Evolutionary conservation across 2,797 vertebrate species (phyloP), one percentile per base, ranked within the genome.

Genomic region (Caiman crocodilus): DNA sequence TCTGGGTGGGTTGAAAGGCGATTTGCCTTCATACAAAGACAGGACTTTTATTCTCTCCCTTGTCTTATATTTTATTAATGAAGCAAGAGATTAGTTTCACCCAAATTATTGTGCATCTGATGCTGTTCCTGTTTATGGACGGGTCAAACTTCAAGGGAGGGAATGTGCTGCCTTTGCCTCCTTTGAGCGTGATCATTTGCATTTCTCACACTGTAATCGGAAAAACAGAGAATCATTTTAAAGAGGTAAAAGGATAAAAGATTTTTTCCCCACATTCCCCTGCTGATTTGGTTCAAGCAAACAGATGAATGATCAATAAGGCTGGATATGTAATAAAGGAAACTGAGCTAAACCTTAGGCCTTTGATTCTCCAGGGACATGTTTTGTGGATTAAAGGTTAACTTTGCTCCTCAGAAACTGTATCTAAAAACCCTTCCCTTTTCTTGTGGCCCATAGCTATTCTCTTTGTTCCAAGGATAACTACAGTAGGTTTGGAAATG

Each of bases 401-500:
- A 20, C 3, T 9, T 92, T 90, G 67, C 80, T 90, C 32, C 35
- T 73, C 78, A 80, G 91, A 85, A 95, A 84, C 71, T 83, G 55
- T 94, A 69, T 85, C 20, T 21, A 63, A n/a, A 65, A 77, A 73
- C 8, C 59, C 63, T 75, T 26, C 57, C 50, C 30, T 12, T 4
- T 71, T 56, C 60, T 60, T 21, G 10, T 25, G 28, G 69, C 90
- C 88, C 4, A 4, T 15, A 32, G 85, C 87, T 81, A 55, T 84
- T 96, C 89, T 92, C 76, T 67, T 50, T 90, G 13, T 55, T 84
- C 12, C 25, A 18, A 74, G 82, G 78, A 69, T 88, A 67, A 93
- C 92, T 90, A 91, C 81, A 80, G 82, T 83, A 95, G 90, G 65
- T 91, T 96, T 92, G 79, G 57, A 85, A 82, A 92, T 76, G 55